These are phyloP conservation scores for Phenganax subtilis DNA, from an alignment of 92 coral and sea anemone genomes.

Conservation along the genomic window DNA sequence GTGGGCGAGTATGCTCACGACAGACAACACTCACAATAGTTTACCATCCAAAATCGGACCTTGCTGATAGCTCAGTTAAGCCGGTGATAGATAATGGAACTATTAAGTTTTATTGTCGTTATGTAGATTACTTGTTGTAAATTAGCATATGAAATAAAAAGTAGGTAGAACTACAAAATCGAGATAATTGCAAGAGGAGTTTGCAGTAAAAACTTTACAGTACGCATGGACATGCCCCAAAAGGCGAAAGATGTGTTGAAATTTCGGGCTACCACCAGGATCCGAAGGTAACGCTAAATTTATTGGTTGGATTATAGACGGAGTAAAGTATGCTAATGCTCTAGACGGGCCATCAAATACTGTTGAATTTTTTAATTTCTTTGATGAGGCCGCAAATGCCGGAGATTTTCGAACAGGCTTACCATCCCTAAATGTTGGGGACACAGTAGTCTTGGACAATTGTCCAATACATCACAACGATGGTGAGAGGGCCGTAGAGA, in stretches of 20 bases:
- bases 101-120: too few relatives aligned
- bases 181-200: too few relatives aligned
- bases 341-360: conserved; percentile 46
- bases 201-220: too few relatives aligned
- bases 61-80: too few relatives aligned
- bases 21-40: too few relatives aligned
- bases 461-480: conserved; percentile 51
- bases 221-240: too few relatives aligned
- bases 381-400: conserved; percentile 54
- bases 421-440: conserved; percentile 46
- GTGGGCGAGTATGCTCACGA: too few relatives aligned
- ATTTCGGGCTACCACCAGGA: conserved; percentile 29
- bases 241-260: conserved; percentile 28
- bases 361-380: conserved; percentile 43
- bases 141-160: too few relatives aligned
- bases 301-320: conserved; percentile 57
- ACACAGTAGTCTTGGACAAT: conserved; percentile 55
- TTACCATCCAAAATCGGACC: too few relatives aligned
- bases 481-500: conserved; percentile 43
- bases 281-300: conserved; percentile 47
- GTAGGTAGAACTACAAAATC: too few relatives aligned
- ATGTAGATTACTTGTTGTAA: too few relatives aligned
- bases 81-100: too few relatives aligned
- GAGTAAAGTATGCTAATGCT: conserved; percentile 55
- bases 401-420: conserved; percentile 33